A percentile compares a stretch with the other conserved stretches of the same genome.
phyloP scores from a whole-genome alignment of 2,888 invertebrate species.

The Crioceris asparagi region DNA sequence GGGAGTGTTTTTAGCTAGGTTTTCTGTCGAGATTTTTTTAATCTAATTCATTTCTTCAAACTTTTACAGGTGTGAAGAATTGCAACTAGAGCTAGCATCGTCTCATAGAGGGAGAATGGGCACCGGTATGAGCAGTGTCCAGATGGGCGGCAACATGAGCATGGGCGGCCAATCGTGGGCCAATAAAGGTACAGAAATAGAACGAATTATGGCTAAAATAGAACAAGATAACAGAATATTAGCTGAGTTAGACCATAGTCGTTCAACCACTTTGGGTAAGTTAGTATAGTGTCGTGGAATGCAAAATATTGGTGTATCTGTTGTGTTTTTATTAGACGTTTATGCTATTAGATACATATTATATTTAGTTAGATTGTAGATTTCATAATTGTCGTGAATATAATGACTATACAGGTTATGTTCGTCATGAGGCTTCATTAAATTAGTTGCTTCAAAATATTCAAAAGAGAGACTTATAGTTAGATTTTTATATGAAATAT shows the following conservation, averaged over 20 bases:
- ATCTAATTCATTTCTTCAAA: background rate
- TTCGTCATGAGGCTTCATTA: too few species aligned
- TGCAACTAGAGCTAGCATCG: constrained; percentile 71
- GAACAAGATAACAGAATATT: constrained; percentile 83
- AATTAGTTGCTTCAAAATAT: too few species aligned
- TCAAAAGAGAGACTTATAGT: too few species aligned
- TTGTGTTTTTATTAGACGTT: too few species aligned
- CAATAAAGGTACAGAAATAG: constrained; percentile 61
- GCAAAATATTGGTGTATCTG: too few species aligned
- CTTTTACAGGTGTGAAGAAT: constrained; percentile 61
- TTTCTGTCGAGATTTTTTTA: too few species aligned
- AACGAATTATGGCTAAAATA: constrained; percentile 90
- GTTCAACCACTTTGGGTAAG: constrained; percentile 57
- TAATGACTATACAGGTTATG: too few species aligned
- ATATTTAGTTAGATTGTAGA: too few species aligned
- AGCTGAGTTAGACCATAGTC: constrained; percentile 79
- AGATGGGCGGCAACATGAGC: constrained; percentile 28
- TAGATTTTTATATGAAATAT: too few species aligned
- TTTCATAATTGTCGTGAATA: too few species aligned
- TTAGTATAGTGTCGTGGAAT: constrained; percentile 24
- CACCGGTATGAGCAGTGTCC: constrained; percentile 13
- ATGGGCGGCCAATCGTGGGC: constrained; percentile 39
- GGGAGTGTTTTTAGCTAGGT: too few species aligned
- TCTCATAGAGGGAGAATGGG: constrained; percentile 36
- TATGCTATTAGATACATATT: too few species aligned